Base-by-base conservation (phyloP, 2,888 invertebrate species). In the Cosmopolites sordidus region DNA sequence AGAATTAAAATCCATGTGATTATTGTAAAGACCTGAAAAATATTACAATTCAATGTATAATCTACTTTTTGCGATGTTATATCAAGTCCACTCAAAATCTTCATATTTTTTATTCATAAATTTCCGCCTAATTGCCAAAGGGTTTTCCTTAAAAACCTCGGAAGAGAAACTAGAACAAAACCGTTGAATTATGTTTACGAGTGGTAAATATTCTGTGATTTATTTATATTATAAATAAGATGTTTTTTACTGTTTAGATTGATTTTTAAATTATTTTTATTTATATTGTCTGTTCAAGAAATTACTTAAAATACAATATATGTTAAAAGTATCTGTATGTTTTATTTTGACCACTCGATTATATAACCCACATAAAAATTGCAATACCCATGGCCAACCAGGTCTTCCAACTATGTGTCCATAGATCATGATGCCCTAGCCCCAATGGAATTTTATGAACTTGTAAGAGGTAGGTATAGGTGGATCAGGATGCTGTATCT, bases 241-340 rank as follows among this genome's bases (percentile, higher is more conserved):
- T 61, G 56, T 59, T 62, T 63, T 65, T 62, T 64, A 62, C 57
- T 64, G 58, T 64, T 63, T 63, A 65, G 63, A 63, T 65, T 58
- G 52, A 56, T 60, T 60, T 62, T 60, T 62, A 60, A 63, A 64
- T 66, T 66, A 63, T 62, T 64, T 62, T 56, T 62, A 62, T 64
- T 64, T 64, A 64, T 62, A 60, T 59, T 58, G 59, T 60, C 60
- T 62, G 63, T 66, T 67, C 62, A 55, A 60, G 59, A 59, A 60
- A 58, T 61, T 52, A 59, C 43, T 58, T 43, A 60, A 61, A 63
- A 55, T 60, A 58, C 60, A 63, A 62, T 63, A 62, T 60, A 63
- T 63, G 60, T 63, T 54, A 39, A 42, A 48, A 39, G 22, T 22
- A 22, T 22, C 4, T 22, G 8, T 22, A 8, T 3, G 22, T 22